Base-by-base conservation (phyloP, 2,113 vertebrate species). In the Pachypanchax playfairii region DNA sequence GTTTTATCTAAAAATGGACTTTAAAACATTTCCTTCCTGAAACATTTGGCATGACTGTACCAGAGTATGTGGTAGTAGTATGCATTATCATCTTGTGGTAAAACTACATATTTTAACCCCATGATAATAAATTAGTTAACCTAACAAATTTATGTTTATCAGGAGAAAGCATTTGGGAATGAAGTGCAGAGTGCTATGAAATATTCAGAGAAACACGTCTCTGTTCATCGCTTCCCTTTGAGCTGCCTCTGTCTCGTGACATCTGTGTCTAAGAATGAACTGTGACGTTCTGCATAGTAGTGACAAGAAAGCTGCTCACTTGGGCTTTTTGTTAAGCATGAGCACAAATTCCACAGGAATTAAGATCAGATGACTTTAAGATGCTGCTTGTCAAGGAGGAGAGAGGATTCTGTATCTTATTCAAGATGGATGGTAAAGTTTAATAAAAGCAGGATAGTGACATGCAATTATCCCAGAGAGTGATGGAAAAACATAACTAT, bases 221-320 rank as follows among this genome's bases (percentile, higher is more conserved):
- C 0, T 53, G 17, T 36, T 52, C 21, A 33, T 53, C n/a, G n/a
- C 14, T 33, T 25, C 21, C 15, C 42, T 17, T 35, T 0, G 33
- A 1, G 6, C n/a, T n/a, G 22, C n/a, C 10, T 5, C 0, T 5
- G 35, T 51, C 2, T 42, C 13, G 5, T 1, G 33, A 59, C 57
- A n/a, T 18, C 51, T 60, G 63, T 25, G 58, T 69, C 63, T 60
- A 46, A 42, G 20, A 13, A 31, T 55, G 10, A 55, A 31, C 38
- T 7, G 5, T 20, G 36, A 50, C 3, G 4, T 18, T 53, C 28
- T 50, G 54, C 41, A 6, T n/a, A 17, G 11, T 44, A 20, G 43
- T 46, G 55, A 56, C 73, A 35, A 65, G 36, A 39, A 29, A 21
- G 44, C 36, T 3, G 42, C 65, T 75, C 36, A 38, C 36, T 35